These are phyloP conservation scores for Ciconia nigra DNA, from an alignment of 2,797 vertebrate species.

Conservation along the genomic window DNA sequence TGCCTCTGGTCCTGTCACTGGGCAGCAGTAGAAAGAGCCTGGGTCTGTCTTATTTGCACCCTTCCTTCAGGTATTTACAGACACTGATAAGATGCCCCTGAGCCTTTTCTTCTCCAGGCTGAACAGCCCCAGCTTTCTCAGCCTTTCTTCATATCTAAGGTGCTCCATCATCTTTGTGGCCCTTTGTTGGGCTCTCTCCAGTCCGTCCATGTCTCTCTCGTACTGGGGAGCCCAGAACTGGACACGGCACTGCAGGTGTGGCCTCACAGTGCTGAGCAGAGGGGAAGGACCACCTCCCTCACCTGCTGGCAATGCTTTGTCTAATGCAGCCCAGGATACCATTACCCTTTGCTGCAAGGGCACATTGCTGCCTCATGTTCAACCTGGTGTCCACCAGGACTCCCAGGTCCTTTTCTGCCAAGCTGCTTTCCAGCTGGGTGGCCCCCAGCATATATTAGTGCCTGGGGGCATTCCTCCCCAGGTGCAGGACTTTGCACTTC, in stretches of 20 bases:
- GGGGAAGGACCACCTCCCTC: background rate
- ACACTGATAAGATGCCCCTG: too few relatives aligned
- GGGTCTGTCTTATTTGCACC: too few relatives aligned
- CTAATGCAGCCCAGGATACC: too few relatives aligned
- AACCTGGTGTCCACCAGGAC: background rate
- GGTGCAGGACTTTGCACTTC: background rate
- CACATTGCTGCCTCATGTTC: background rate
- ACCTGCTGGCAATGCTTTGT: background rate
- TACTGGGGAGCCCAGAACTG: background rate
- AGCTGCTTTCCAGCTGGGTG: background rate
- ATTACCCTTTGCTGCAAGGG: background rate
- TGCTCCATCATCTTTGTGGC: background rate
- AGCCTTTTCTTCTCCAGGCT: too few relatives aligned
- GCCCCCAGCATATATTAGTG: background rate
- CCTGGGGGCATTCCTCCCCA: background rate
- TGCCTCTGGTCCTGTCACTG: too few relatives aligned
- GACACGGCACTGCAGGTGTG: background rate
- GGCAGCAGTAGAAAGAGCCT: too few relatives aligned
- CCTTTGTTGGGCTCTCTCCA: background rate
- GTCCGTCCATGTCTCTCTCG: background rate
- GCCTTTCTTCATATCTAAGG: too few relatives aligned
- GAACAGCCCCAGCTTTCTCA: too few relatives aligned
- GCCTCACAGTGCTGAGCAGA: background rate
- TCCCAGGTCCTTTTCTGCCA: background rate
- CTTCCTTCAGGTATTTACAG: too few relatives aligned